Base-by-base conservation (phyloP, 2,888 invertebrate species). In the Ichneumoninae sp. region DNA sequence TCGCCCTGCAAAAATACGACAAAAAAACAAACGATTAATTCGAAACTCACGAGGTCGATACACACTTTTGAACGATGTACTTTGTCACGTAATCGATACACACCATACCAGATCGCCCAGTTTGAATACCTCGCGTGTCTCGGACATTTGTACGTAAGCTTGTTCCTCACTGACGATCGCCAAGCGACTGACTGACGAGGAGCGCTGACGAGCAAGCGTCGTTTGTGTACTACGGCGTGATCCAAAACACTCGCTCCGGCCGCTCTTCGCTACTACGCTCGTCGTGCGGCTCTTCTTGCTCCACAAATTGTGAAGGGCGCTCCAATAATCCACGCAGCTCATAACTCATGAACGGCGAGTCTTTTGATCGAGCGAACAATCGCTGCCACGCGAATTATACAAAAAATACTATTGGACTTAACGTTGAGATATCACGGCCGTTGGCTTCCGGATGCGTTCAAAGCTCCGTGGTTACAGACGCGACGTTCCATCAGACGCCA, bases 1-100 rank as follows among this genome's bases (percentile, higher is more conserved):
- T 98, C 83, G 98, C 98, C 98, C 98, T 99, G 96, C 89, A 96
- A 96, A 69, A 57, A 52, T 52, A 63, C 33, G 33, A 89, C 91
- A 90, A 93, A 93, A 91, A 91, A 91, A 89, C 88, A 86, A 87
- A 75, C 80, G 73, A 89, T 89, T 86, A 88, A 76, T 79, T 81
- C 22, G 16, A 30, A 69, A 70, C 73, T 57, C 70, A 26, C 19
- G 26, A 8, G 26, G 30, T 66, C 26, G 73, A 10, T 10, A 36
- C 40, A 63, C 71, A 36, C 26, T 71, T 66, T 13, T 7, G 30
- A 26, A 63, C 63, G 77, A 80, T 79, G 75, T 36, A 75, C 71
- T 65, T 26, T 65, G 60, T 63, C 86, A 81, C 81, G 73, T 74
- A 74, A 66, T 78, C 77, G 85, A 90, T 93, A 94, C 96, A 94